Evolutionary conservation across 2,888 invertebrate genomes (phyloP).

Genomic region (Orthosia incerta): DNA sequence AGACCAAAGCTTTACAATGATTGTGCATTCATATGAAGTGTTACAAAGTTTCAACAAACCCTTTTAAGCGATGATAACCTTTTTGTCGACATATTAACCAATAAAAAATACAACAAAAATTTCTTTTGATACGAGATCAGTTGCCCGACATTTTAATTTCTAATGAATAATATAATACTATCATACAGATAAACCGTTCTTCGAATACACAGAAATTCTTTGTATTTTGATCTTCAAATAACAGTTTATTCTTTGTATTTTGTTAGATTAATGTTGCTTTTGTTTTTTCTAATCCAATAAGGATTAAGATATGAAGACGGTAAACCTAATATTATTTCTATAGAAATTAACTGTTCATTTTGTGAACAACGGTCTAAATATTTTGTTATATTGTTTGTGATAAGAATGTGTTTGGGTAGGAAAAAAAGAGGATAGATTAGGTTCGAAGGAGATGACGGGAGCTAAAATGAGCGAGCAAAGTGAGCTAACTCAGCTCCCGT

Average conservation of each 20-base stretch:
- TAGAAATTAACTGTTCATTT: conserved; percentile 18
- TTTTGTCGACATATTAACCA: neutral
- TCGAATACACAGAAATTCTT: conserved; percentile 4
- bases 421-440: no score
- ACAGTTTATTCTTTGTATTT: conserved; percentile 22
- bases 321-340: conserved; percentile 22
- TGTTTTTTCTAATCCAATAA: conserved; percentile 41
- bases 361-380: neutral
- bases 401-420: conserved; percentile 8
- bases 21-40: no score
- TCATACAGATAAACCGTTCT: conserved; percentile 33
- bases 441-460: no score
- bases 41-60: neutral
- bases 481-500: no score
- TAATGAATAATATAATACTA: conserved; percentile 51
- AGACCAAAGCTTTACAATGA: no score
- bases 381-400: conserved; percentile 1
- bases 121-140: conserved; percentile 39
- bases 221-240: conserved; percentile 19
- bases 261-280: conserved; percentile 30
- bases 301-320: conserved; percentile 26
- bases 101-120: conserved; percentile 7
- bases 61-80: neutral
- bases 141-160: conserved; percentile 37
- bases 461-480: no score